Conservation (phyloP, 2,888 invertebrate species). For the Rhagium mordax region DNA sequence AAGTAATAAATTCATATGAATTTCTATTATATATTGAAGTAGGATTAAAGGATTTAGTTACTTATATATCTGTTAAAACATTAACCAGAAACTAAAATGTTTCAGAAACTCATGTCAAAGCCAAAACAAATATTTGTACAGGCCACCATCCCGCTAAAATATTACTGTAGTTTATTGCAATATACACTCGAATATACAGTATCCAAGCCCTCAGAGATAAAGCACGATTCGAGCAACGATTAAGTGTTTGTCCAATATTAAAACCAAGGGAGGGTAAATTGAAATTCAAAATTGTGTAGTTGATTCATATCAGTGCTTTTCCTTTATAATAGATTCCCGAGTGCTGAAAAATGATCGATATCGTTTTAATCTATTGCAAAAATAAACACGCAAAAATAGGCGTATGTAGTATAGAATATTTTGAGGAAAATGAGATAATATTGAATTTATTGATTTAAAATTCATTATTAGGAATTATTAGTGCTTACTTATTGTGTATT, state of each 20-base stretch:
- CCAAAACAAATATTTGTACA: constrained; percentile 22
- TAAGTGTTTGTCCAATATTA: constrained; percentile 28
- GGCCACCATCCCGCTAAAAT: constrained; percentile 19
- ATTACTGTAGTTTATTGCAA: constrained; percentile 18
- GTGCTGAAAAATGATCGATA: constrained; percentile 11
- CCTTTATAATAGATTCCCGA: background rate
- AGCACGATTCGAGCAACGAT: constrained; percentile 25
- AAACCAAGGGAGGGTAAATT: constrained; percentile 29
- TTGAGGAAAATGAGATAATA: no score
- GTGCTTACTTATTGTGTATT: no score
- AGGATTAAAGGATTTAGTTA: background rate
- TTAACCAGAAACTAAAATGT: background rate
- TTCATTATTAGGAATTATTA: no score
- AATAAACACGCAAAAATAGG: background rate
- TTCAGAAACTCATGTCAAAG: background rate
- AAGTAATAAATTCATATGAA: background rate
- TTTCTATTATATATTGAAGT: background rate
- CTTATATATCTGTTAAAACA: background rate
- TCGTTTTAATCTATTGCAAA: background rate
- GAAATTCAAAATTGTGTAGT: constrained; percentile 19
- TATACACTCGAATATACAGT: no score
- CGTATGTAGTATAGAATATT: background rate
- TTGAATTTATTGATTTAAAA: no score
- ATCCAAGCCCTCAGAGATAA: constrained; percentile 20
- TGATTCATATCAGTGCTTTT: constrained; percentile 22